Conservation (phyloP, 37 sponge, comb jelly and placozoan species). For the Bolinopsis microptera region DNA sequence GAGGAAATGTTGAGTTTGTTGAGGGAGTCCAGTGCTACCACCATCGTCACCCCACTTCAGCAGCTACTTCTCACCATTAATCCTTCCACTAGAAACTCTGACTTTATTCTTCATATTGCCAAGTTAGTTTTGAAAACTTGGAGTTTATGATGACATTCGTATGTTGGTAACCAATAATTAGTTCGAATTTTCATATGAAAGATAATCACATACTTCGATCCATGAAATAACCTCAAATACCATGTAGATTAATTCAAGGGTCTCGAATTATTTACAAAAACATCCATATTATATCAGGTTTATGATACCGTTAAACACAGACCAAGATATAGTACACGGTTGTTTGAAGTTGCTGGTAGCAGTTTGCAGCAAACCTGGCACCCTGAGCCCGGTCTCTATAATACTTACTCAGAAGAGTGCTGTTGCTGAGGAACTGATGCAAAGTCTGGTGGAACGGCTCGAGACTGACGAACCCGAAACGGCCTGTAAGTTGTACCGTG, state of each 20-base stretch:
- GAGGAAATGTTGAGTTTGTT: constrained; percentile 44
- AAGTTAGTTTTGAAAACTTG: constrained; percentile 76
- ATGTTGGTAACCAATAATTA: too few species aligned
- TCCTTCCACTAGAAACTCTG: constrained; percentile 75
- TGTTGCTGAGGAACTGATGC: constrained; percentile 53
- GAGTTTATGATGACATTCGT: too few species aligned
- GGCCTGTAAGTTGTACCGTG: not conserved
- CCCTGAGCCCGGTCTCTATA: constrained; percentile 22
- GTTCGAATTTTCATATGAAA: too few species aligned
- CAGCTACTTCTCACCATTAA: constrained; percentile 83
- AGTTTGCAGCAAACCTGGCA: constrained; percentile 57
- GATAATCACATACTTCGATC: too few species aligned
- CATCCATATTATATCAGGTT: too few species aligned
- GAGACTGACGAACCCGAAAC: constrained; percentile 50
- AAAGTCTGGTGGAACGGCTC: constrained; percentile 50
- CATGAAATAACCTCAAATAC: too few species aligned
- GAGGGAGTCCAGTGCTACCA: constrained; percentile 24
- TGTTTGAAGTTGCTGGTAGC: constrained; percentile 45
- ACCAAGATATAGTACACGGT: constrained; percentile 75
- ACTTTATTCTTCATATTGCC: constrained; percentile 82
- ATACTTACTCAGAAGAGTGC: constrained; percentile 11
- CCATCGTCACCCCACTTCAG: constrained; percentile 76
- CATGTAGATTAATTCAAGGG: too few species aligned
- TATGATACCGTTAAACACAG: constrained; percentile 67
- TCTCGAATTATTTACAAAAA: too few species aligned